Conservation (phyloP, 2,113 vertebrate species). For the Chiloscyllium plagiosum region DNA sequence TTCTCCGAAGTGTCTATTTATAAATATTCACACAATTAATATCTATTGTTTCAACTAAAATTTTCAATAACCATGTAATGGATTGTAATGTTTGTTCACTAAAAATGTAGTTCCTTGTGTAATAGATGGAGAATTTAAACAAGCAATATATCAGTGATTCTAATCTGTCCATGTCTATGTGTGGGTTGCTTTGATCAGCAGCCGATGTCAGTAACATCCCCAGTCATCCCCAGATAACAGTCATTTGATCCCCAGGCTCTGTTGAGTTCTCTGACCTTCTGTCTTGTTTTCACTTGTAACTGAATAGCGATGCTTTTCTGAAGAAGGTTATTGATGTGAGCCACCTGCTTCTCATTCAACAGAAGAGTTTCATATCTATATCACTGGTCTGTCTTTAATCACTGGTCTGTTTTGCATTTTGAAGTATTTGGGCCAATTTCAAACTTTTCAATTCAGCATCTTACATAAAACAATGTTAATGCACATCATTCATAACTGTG, state of each 20-base stretch:
- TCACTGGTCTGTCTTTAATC: slow-evolving; percentile 38
- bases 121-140: neutral
- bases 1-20: too few species aligned
- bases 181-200: slow-evolving; percentile 38
- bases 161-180: neutral
- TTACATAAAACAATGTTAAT: neutral
- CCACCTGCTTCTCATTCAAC: slow-evolving; percentile 50
- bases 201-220: slow-evolving; percentile 29
- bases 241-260: neutral
- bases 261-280: slow-evolving; percentile 31
- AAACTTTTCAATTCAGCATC: neutral
- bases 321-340: slow-evolving; percentile 42
- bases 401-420: slow-evolving; percentile 50
- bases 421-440: slow-evolving; percentile 42
- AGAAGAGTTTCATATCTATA: slow-evolving; percentile 46
- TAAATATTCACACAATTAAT: neutral
- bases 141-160: neutral
- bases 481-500: neutral
- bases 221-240: neutral
- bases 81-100: neutral
- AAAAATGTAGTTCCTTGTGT: neutral
- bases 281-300: slow-evolving; percentile 39
- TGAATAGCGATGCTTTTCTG: slow-evolving; percentile 40
- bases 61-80: neutral
- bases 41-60: neutral